phyloP scores from a whole-genome alignment of 2,888 invertebrate species.

The Pristionchus exspectatus region DNA sequence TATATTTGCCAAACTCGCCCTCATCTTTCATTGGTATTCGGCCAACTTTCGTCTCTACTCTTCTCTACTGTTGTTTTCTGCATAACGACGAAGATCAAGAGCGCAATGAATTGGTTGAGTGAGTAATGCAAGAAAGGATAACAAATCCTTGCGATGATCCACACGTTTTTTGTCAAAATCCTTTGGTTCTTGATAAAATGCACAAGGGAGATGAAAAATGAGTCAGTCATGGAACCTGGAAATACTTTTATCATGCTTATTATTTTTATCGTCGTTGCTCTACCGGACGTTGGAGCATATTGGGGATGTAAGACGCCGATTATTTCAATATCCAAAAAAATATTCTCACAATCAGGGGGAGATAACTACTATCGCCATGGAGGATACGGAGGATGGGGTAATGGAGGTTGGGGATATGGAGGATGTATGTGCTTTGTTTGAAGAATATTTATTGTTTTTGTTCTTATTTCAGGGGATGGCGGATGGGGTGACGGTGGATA shows the following conservation, averaged over 20 bases:
- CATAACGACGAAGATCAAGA: background rate
- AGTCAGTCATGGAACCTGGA: background rate
- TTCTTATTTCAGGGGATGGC: background rate
- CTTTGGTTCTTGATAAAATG: background rate
- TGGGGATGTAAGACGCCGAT: background rate
- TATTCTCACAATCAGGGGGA: background rate
- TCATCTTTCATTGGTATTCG: background rate
- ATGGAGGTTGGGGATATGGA: background rate
- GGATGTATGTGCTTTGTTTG: background rate
- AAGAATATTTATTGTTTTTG: background rate
- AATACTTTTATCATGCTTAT: background rate
- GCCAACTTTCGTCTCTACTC: background rate
- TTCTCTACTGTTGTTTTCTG: no score
- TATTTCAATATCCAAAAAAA: background rate
- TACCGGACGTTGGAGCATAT: background rate
- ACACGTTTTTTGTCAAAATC: background rate
- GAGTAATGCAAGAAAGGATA: background rate
- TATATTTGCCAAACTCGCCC: background rate
- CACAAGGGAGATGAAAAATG: background rate
- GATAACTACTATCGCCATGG: background rate
- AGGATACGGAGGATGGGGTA: conserved; percentile 16
- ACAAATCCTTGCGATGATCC: background rate
- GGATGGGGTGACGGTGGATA: background rate
- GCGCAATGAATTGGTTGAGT: background rate
- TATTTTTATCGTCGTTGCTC: background rate